These are phyloP conservation scores for Sphinx pinastri DNA, from an alignment of 2,888 invertebrate species.

Conservation along the genomic window DNA sequence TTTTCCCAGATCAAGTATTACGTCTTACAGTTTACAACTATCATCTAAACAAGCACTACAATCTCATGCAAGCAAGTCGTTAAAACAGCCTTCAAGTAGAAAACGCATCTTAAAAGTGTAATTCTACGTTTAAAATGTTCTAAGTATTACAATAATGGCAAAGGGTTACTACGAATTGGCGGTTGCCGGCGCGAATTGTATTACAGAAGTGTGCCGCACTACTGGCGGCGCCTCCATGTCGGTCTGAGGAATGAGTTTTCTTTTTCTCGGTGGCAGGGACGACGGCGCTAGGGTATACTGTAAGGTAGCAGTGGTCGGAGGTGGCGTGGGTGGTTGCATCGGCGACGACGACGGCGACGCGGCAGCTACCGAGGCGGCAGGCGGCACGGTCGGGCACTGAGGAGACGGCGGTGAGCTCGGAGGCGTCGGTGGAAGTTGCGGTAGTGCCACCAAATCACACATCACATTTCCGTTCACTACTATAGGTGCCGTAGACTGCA, in stretches of 20 bases:
- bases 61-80: conserved; percentile 42
- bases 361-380: conserved; percentile 47
- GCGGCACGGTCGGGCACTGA: conserved; percentile 66
- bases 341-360: conserved; percentile 64
- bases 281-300: conserved; percentile 67
- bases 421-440: conserved; percentile 83
- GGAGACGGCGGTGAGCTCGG: conserved; percentile 83
- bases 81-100: conserved; percentile 53
- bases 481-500: conserved; percentile 59
- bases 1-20: conserved; percentile 16
- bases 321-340: conserved; percentile 80
- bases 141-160: conserved; percentile 13
- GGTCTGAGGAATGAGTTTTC: conserved; percentile 90
- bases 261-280: conserved; percentile 90
- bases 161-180: conserved; percentile 70
- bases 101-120: conserved; percentile 43
- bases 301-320: conserved; percentile 60
- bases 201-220: conserved; percentile 87
- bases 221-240: conserved; percentile 67
- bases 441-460: conserved; percentile 77
- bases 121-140: not conserved
- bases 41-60: conserved; percentile 39
- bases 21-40: conserved; percentile 28
- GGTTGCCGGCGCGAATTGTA: conserved; percentile 90
- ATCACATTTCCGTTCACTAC: conserved; percentile 67